Percentiles rank a stretch among this genome's conserved stretches.
Conservation (phyloP, 2,888 invertebrate genomes). For the Ceriagrion tenellum region DNA sequence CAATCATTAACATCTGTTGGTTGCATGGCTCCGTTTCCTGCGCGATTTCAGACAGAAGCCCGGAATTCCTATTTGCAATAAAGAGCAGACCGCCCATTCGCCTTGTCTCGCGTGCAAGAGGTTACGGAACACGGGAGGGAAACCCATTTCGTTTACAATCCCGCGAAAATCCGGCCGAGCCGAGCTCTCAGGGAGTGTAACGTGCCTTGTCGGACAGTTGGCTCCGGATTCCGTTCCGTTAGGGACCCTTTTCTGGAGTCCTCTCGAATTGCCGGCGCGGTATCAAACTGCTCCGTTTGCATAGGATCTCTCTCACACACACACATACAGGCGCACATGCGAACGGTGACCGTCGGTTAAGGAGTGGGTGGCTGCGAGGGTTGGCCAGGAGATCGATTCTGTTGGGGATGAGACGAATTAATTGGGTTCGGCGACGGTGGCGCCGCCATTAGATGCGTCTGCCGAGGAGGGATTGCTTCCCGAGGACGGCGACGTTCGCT, state of each 20-base stretch:
- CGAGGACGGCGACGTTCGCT: not conserved
- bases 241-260: not conserved
- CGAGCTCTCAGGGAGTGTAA: not conserved
- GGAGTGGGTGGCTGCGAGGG: not conserved
- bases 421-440: not conserved
- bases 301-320: not conserved
- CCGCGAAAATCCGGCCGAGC: not conserved
- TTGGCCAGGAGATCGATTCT: not conserved
- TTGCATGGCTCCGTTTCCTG: too few relatives aligned
- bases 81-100: not conserved
- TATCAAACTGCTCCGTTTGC: not conserved
- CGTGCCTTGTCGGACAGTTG: not conserved
- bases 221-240: not conserved
- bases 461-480: not conserved
- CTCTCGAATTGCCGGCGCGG: not conserved
- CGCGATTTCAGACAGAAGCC: not conserved
- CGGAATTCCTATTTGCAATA: not conserved
- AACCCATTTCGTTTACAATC: not conserved
- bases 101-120: not conserved
- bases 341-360: not conserved
- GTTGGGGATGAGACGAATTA: constrained; percentile 1
- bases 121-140: not conserved
- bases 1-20: too few relatives aligned
- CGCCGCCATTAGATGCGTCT: not conserved
- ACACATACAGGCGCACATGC: not conserved